These are phyloP conservation scores for Odontomachus brunneus DNA, from an alignment of 1,140 invertebrate species.

Conservation along the genomic window DNA sequence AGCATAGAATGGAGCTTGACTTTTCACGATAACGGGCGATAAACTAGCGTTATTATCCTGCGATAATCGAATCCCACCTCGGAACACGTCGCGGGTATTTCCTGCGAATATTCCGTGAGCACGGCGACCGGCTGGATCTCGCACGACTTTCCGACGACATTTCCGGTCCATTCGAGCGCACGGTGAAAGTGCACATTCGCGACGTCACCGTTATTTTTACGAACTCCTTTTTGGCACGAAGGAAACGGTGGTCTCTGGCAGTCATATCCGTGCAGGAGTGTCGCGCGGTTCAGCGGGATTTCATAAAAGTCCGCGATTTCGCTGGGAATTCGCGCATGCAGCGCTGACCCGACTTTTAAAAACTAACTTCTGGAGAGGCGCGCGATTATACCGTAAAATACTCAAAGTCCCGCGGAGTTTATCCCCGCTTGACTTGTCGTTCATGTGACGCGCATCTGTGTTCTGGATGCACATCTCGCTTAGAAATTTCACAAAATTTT, in stretches of 20 bases:
- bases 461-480: too few relatives aligned
- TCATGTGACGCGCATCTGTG: too few relatives aligned
- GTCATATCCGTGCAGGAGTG: not conserved
- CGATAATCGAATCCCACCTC: not conserved
- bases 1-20: too few relatives aligned
- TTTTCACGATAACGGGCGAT: too few relatives aligned
- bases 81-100: too few relatives aligned
- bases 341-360: not conserved
- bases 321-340: not conserved
- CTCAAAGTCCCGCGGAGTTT: too few relatives aligned
- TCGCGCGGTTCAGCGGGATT: conserved; percentile 5
- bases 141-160: not conserved
- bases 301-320: not conserved
- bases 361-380: not conserved
- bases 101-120: not conserved
- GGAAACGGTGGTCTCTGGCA: not conserved
- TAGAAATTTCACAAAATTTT: too few relatives aligned
- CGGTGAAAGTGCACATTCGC: conserved; percentile 21
- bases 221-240: conserved; percentile 12
- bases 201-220: conserved; percentile 24
- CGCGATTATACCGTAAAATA: not conserved
- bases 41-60: too few relatives aligned
- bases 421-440: too few relatives aligned
- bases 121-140: not conserved
- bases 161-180: conserved; percentile 14